Evolutionary conservation across 2,888 invertebrate genomes (phyloP).

Genomic region (Eulithis prunata): DNA sequence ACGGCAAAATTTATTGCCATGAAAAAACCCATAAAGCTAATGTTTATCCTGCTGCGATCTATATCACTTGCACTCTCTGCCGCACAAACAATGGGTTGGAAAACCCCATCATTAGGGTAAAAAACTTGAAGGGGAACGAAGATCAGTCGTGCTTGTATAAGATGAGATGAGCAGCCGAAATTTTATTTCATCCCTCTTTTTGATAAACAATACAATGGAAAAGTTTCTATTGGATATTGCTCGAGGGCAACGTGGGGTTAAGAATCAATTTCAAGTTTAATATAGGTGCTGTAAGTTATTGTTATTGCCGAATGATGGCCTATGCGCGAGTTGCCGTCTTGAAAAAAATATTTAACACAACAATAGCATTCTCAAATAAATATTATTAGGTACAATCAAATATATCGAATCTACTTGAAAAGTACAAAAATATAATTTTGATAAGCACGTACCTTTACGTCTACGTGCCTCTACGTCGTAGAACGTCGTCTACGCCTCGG

Average conservation of each 20-base stretch:
- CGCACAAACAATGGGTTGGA: conserved; percentile 69
- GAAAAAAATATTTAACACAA: background rate
- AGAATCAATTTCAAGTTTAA: conserved; percentile 28
- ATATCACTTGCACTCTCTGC: conserved; percentile 48
- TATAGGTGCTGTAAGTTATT: conserved; percentile 18
- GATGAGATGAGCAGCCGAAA: conserved; percentile 71
- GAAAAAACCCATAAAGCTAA: conserved; percentile 33
- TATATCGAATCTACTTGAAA: too few species aligned
- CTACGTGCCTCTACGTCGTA: too few species aligned
- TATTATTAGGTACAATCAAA: too few species aligned
- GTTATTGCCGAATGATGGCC: conserved; percentile 7
- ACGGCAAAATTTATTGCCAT: conserved; percentile 29
- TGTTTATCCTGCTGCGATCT: conserved; percentile 39
- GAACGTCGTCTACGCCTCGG: too few species aligned
- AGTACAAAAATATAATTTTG: too few species aligned
- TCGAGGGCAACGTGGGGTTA: conserved; percentile 18
- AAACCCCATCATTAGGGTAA: conserved; percentile 69
- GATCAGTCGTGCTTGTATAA: conserved; percentile 52
- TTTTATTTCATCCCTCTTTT: conserved; percentile 56
- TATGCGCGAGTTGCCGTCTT: conserved; percentile 1
- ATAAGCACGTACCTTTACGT: too few species aligned
- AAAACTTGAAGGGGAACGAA: conserved; percentile 59
- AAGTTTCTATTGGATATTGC: conserved; percentile 34
- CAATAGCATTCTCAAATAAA: too few species aligned
- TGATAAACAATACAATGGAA: conserved; percentile 56